Evolutionary conservation across 2,888 invertebrate genomes (phyloP), one percentile per base, ranked within the genome.

Genomic region (Andrena bucephala): DNA sequence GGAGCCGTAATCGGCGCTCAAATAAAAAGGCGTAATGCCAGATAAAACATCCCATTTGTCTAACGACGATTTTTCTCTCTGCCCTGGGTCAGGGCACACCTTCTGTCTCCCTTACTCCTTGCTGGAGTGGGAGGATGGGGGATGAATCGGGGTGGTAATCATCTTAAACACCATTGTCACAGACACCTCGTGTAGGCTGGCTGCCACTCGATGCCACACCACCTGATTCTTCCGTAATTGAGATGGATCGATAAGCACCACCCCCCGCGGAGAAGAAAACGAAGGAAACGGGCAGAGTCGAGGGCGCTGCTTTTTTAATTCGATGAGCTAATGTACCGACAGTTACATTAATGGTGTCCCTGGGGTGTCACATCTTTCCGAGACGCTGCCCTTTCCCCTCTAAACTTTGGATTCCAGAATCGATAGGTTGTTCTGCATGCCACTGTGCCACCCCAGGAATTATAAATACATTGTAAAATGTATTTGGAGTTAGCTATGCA

Each of bases 11-110:
- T 93, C 93, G 92, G 89, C 89, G 91, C 90, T 91, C 91, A 91
- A 93, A 93, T 93, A 93, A 93, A 94, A 93, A 91, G 91, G 89
- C 91, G 90, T 92, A 92, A 93, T 91, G 89, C 91, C 92, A 91
- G 93, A 94, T 93, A 94, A 94, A 94, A 91, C 92, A 89, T 91
- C 90, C 91, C 93, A 93, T 94, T 94, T 94, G 92, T 94, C 93
- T 91, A 91, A 92, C 91, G 90, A 91, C 91, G 91, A 93, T 93
- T 92, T 93, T 93, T 94, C 91, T 91, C 86, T 62, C 85, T 73
- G 72, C 54, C 54, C 63, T 13, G 69, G 63, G 81, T 57, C 72
- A 84, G 60, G 81, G 66, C 73, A 36, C 72, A 62, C 80, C 54
- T 29, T 29, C 62, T 57, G 20, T 42, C 72, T 27, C 52, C 16